Evolutionary conservation across 2,888 invertebrate genomes (phyloP), one percentile per base, ranked within the genome.

Genomic region (Archips xylosteana): DNA sequence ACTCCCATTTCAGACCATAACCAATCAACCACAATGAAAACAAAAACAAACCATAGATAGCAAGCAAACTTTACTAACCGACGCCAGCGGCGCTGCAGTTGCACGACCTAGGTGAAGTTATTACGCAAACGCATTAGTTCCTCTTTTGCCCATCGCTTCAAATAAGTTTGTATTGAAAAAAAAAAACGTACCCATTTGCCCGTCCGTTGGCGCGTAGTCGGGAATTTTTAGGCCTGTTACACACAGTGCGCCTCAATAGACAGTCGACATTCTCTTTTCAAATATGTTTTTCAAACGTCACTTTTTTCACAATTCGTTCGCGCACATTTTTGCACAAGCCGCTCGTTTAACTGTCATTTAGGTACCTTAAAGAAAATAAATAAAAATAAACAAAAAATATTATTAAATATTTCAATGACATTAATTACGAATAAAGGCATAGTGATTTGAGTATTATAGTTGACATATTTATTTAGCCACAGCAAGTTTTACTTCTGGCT

Each of bases 121-220:
- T 9, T 51, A 34, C 49, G 49, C 47, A 36, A 34, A 23, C 4
- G 47, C n/a, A 36, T n/a, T 49, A 64, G 51, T 65, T 65, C 65
- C 15, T 9, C 49, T n/a, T 65, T 39, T 65, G 34, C 2, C 51
- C 65, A 51, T n/a, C 13, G 36, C 9, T 10, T 51, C 5, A 3
- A 32, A 68, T 42, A 68, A 68, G 47, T 57, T 34, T 68, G 42
- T 70, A 47, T 60, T 74, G 74, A 60, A 77, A 78, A 70, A 70
- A 70, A 77, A 76, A 82, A 23, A 88, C 89, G 82, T 92, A 94
- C 93, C 94, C 94, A 94, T 94, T 86, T 92, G 92, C 81, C 89
- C 90, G 82, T 91, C 91, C 66, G 84, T 80, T 69, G 87, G 81
- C 76, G 83, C 85, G 92, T 89, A 92, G 87, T 92, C 92, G 84